These are phyloP conservation scores for mouse (Mus musculus) DNA, from an alignment of 2,113 vertebrate species.

Conservation along the genomic window DNA sequence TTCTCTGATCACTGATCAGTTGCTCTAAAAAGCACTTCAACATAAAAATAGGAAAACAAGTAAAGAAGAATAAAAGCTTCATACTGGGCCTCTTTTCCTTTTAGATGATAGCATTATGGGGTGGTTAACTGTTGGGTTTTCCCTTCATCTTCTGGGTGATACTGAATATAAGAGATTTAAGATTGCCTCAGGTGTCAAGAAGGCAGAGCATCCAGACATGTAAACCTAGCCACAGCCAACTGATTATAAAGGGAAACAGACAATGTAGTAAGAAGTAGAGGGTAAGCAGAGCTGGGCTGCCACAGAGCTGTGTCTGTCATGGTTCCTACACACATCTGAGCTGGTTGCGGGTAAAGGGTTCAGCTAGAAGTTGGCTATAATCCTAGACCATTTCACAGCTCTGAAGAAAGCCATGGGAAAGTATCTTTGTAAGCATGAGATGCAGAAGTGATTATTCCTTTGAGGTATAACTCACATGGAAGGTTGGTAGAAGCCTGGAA, in stretches of 20 bases:
- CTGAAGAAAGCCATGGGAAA: background rate
- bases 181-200: background rate
- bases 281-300: background rate
- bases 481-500: background rate
- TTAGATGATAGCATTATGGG: background rate
- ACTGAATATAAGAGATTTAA: background rate
- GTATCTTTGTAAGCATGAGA: background rate
- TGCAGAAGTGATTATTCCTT: background rate
- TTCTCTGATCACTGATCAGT: background rate
- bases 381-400: background rate
- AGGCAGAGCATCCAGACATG: background rate
- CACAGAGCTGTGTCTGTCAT: background rate
- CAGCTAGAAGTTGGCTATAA: background rate
- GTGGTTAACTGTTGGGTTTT: background rate
- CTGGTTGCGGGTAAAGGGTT: background rate
- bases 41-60: background rate
- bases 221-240: background rate
- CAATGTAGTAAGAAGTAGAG: rapidly evolving
- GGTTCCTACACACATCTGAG: background rate
- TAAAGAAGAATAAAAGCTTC: background rate
- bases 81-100: background rate
- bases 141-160: background rate
- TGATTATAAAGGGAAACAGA: background rate
- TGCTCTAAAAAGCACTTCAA: background rate
- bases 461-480: too few species aligned